phyloP scores from a whole-genome alignment of 2,113 vertebrate species.

The Hemicordylus capensis region DNA sequence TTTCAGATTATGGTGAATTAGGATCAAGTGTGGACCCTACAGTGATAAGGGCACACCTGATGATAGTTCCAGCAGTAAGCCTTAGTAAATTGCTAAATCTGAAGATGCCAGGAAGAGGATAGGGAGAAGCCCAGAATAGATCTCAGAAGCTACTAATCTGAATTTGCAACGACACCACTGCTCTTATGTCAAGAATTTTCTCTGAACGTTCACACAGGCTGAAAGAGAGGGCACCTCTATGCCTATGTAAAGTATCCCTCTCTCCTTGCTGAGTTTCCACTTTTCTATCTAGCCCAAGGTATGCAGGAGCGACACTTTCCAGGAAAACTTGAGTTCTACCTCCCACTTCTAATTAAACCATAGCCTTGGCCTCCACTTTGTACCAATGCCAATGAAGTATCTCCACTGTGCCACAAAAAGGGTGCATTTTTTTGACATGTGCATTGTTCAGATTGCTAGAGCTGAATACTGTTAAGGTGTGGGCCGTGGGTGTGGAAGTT shows the following conservation, averaged over 20 bases:
- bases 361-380: neutral
- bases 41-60: neutral
- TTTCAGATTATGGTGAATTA: neutral
- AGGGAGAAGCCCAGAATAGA: neutral
- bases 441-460: neutral
- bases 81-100: conserved; percentile 2
- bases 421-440: neutral
- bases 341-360: neutral
- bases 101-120: neutral
- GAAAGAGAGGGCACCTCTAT: neutral
- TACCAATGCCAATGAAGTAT: neutral
- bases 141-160: neutral
- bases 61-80: neutral
- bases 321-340: neutral
- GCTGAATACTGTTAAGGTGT: neutral
- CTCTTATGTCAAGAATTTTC: neutral
- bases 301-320: neutral
- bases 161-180: too few relatives aligned
- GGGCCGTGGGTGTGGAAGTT: neutral
- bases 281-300: too few relatives aligned
- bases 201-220: neutral
- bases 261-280: neutral
- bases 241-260: neutral
- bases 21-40: neutral
- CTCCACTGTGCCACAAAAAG: neutral